These are phyloP conservation scores for Cheiracanthium punctorium DNA, from an alignment of 2,888 invertebrate species.

Conservation along the genomic window DNA sequence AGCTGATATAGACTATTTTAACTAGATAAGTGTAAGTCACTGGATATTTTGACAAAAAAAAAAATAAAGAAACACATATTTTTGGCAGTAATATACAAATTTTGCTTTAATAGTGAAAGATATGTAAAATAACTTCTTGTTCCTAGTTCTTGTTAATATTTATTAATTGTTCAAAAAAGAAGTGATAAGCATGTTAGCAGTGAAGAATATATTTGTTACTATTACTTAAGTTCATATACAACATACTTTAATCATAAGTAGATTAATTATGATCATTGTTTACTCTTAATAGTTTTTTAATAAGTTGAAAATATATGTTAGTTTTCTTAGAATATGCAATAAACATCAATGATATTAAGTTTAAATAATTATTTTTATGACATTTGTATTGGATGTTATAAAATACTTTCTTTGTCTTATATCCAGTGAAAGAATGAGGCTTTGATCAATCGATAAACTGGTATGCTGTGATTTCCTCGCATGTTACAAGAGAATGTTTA, in stretches of 20 bases:
- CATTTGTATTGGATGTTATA: not conserved
- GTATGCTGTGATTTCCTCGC: not conserved
- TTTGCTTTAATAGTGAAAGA: not conserved
- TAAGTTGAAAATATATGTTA: no score
- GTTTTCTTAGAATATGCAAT: no score
- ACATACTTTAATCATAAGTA: no score
- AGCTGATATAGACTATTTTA: not conserved
- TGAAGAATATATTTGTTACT: not conserved
- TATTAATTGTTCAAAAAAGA: not conserved
- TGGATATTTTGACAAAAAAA: not conserved
- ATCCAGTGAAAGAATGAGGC: not conserved
- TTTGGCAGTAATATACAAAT: not conserved
- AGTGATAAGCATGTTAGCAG: not conserved
- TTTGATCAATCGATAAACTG: not conserved
- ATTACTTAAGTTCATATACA: not conserved
- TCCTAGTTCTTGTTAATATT: constrained; percentile 14
- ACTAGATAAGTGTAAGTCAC: not conserved
- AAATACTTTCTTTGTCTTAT: not conserved
- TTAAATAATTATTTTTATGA: no score
- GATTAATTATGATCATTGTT: no score
- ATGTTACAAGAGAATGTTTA: not conserved
- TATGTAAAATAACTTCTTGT: not conserved
- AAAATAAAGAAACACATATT: not conserved
- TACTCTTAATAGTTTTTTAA: no score
- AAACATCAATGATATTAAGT: no score